Evolutionary conservation across 1,140 invertebrate species (phyloP).

Genomic region (Neelides sp.): DNA sequence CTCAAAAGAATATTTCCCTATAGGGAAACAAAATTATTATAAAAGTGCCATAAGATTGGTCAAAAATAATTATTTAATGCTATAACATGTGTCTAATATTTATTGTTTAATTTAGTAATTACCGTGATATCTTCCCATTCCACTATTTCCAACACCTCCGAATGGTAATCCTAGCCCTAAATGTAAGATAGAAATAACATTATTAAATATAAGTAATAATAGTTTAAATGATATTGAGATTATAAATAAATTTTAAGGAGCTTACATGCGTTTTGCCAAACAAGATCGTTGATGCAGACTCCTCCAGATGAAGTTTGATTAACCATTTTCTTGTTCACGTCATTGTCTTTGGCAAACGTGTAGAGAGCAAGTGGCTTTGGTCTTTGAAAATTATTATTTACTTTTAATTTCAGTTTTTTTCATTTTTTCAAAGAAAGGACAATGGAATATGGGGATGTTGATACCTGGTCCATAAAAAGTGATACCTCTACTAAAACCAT

Average conservation of each 20-base stretch:
- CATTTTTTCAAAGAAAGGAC: background rate
- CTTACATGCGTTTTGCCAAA: constrained; percentile 30
- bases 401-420: background rate
- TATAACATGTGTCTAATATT: too few relatives aligned
- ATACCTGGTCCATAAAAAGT: too few relatives aligned
- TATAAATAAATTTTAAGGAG: background rate
- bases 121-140: too few relatives aligned
- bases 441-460: background rate
- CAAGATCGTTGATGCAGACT: constrained; percentile 43
- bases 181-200: background rate
- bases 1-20: too few relatives aligned
- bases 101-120: too few relatives aligned
- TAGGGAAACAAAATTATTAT: too few relatives aligned
- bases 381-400: background rate
- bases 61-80: too few relatives aligned
- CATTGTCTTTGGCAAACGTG: constrained; percentile 38
- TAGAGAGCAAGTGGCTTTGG: constrained; percentile 42
- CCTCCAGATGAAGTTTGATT: constrained; percentile 42
- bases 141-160: constrained; percentile 5
- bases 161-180: constrained; percentile 5
- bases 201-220: background rate
- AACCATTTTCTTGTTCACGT: constrained; percentile 35
- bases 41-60: too few relatives aligned
- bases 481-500: too few relatives aligned
- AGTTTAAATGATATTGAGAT: background rate